phyloP scores from a whole-genome alignment of 1,140 invertebrate genomes.

The Ganaspis sp. region DNA sequence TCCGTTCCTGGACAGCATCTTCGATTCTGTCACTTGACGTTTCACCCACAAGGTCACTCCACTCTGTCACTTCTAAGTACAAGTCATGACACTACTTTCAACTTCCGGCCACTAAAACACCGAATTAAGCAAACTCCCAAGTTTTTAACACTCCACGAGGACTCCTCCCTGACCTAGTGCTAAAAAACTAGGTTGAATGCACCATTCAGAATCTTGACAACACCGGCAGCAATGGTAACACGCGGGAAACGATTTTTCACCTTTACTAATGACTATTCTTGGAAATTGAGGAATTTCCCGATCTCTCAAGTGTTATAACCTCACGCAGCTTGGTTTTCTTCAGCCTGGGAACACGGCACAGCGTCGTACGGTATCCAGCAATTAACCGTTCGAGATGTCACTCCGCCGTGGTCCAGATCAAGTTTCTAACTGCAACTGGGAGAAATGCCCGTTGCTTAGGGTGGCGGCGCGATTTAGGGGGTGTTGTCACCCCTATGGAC shows the following conservation, averaged over 20 bases:
- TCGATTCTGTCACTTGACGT: constrained; percentile 10
- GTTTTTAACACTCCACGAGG: not conserved
- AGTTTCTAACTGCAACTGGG: not conserved
- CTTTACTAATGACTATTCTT: not conserved
- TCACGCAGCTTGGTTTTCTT: not conserved
- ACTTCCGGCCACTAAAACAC: not conserved
- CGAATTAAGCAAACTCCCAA: not conserved
- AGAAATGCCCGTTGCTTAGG: not conserved
- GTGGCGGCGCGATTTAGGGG: constrained; percentile 13
- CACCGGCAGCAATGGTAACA: not conserved
- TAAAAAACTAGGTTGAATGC: not conserved
- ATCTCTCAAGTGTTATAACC: not conserved
- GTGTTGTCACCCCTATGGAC: constrained; percentile 18
- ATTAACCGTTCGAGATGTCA: constrained; percentile 25
- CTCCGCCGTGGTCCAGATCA: not conserved
- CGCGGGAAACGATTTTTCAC: not conserved
- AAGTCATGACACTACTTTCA: constrained; percentile 21
- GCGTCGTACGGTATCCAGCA: constrained; percentile 27
- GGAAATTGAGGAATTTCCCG: not conserved
- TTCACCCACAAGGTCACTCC: constrained; percentile 20
- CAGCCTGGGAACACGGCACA: not conserved
- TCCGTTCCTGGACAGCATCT: constrained; percentile 16
- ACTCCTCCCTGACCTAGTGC: not conserved
- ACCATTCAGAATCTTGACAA: not conserved
- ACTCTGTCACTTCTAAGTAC: not conserved